These are phyloP conservation scores for Agrilus biguttatus DNA, from an alignment of 2,888 invertebrate genomes.

Conservation along the genomic window DNA sequence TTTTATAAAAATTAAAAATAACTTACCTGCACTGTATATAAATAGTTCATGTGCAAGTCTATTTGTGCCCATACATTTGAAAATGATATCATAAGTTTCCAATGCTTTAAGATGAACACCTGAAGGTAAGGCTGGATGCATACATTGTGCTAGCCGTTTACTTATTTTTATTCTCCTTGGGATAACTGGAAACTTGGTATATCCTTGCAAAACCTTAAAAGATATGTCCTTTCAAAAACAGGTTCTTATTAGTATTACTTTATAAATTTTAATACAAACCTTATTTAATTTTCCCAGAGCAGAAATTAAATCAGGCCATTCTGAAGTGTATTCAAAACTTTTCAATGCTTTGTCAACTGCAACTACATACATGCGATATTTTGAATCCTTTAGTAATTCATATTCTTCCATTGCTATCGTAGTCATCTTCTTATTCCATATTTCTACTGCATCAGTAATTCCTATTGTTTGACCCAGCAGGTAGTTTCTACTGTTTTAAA, in stretches of 20 bases:
- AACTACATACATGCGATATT: slow-evolving; percentile 65
- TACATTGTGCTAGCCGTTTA: slow-evolving; percentile 82
- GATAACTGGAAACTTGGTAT: slow-evolving; percentile 72
- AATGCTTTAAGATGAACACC: slow-evolving; percentile 85
- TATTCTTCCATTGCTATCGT: slow-evolving; percentile 57
- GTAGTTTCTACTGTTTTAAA: no score
- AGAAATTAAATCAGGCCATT: slow-evolving; percentile 89
- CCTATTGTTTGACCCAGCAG: no score
- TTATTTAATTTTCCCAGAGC: slow-evolving; percentile 81
- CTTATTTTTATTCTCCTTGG: slow-evolving; percentile 77
- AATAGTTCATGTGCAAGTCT: slow-evolving; percentile 68
- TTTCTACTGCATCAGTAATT: no score
- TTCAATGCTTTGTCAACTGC: slow-evolving; percentile 78
- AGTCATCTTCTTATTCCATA: slow-evolving; percentile 25
- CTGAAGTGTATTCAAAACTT: slow-evolving; percentile 85
- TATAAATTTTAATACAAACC: slow-evolving; percentile 32
- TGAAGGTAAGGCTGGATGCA: slow-evolving; percentile 82
- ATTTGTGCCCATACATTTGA: slow-evolving; percentile 74
- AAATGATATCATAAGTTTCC: slow-evolving; percentile 83
- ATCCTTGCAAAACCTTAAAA: slow-evolving; percentile 56
- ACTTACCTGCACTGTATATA: slow-evolving; percentile 59
- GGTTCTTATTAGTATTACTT: neutral
- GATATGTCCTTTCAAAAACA: slow-evolving; percentile 5
- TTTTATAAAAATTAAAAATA: neutral
- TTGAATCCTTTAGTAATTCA: slow-evolving; percentile 66